Evolutionary conservation across 2,113 vertebrate genomes (phyloP).

Genomic region (Dipodomys ordii): DNA sequence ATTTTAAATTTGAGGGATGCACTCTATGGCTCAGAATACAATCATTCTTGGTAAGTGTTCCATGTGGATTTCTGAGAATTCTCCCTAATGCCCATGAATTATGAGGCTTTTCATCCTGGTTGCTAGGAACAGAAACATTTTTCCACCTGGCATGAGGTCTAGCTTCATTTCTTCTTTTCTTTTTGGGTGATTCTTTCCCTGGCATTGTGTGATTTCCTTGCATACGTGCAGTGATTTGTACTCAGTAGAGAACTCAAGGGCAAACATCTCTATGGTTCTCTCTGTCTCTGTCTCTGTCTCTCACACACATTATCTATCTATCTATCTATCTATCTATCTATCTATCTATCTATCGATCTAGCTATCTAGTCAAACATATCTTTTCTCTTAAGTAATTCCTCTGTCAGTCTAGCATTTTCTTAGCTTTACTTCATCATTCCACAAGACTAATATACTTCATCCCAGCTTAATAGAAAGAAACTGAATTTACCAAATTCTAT

Average conservation of each 20-base stretch:
- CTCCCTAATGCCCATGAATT: conserved; percentile 15
- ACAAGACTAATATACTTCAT: not conserved
- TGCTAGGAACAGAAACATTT: not conserved
- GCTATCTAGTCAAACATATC: too few relatives aligned
- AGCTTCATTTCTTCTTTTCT: conserved; percentile 41
- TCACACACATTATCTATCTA: too few relatives aligned
- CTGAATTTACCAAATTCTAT: too few relatives aligned
- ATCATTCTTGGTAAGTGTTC: conserved; percentile 12
- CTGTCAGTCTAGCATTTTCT: not conserved
- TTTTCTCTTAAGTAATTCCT: too few relatives aligned
- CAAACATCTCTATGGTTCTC: not conserved
- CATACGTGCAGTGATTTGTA: not conserved
- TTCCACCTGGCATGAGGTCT: not conserved
- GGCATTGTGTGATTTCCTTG: not conserved
- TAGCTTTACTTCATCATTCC: not conserved
- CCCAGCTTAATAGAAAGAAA: not conserved
- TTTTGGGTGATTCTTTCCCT: not conserved
- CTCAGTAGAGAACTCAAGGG: not conserved
- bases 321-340: too few relatives aligned
- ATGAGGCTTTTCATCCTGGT: conserved; percentile 46
- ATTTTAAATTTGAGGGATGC: conserved; percentile 1
- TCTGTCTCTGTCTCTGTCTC: not conserved
- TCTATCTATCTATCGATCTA: too few relatives aligned
- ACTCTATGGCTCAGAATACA: not conserved
- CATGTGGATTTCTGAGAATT: not conserved